Evolutionary conservation across 2,797 vertebrate species (phyloP).

Genomic region (Atherinosoma microstoma): DNA sequence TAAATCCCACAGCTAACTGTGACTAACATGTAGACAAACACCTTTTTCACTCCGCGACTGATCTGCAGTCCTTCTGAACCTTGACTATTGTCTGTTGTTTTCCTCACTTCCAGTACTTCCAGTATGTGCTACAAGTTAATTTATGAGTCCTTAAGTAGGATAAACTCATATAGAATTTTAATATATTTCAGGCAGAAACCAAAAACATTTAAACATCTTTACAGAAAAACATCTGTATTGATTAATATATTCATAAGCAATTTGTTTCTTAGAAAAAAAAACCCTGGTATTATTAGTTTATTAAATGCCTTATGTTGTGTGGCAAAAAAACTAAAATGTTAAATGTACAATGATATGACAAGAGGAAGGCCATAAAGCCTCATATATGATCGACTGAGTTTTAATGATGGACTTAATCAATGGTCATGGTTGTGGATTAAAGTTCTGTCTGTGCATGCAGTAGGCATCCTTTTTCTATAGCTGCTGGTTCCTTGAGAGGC

Average conservation of each 20-base stretch:
- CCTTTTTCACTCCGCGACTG: conserved; percentile 4
- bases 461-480: conserved; percentile 1
- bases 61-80: conserved; percentile 14
- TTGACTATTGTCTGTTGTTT: conserved; percentile 1
- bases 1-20: conserved; percentile 33
- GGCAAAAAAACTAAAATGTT: neutral
- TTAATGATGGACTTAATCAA: neutral
- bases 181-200: conserved; percentile 1
- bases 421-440: neutral
- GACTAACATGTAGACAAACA: conserved; percentile 6
- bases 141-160: neutral
- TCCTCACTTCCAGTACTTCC: conserved; percentile 7
- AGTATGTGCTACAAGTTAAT: neutral
- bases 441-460: neutral
- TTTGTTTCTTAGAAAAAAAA: neutral
- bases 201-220: conserved; percentile 2
- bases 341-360: neutral
- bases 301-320: neutral
- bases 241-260: neutral
- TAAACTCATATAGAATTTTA: neutral
- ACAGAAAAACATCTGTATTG: neutral
- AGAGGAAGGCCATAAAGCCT: no score
- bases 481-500: conserved; percentile 18
- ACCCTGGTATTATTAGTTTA: neutral
- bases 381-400: no score